These are phyloP conservation scores for Tridacna gigas DNA, from an alignment of 2,888 invertebrate genomes.

Conservation along the genomic window DNA sequence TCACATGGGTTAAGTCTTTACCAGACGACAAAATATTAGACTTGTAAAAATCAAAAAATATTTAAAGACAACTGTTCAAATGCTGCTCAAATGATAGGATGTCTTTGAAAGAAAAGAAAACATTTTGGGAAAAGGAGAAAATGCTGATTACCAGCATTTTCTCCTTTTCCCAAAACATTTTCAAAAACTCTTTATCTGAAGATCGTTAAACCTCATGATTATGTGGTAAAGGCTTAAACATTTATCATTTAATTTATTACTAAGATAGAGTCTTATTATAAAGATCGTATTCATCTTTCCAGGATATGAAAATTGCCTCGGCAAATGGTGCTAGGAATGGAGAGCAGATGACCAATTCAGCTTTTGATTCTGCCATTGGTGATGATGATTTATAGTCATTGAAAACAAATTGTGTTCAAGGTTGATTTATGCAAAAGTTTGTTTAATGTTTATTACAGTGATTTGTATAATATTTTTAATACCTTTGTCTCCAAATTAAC, in stretches of 20 bases:
- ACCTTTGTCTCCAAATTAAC: no score
- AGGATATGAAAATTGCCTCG: conserved; percentile 60
- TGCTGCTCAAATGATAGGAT: no score
- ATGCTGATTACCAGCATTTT: neutral
- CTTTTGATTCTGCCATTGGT: conserved; percentile 97
- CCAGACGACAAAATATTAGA: no score
- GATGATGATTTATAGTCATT: conserved; percentile 90
- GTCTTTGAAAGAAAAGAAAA: no score
- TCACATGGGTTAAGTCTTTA: no score
- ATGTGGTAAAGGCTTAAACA: neutral
- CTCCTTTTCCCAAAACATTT: neutral
- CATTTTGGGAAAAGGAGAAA: neutral
- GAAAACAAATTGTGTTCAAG: neutral
- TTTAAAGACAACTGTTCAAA: no score
- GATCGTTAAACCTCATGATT: neutral
- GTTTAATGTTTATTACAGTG: no score
- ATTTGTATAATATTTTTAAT: no score
- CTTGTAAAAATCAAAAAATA: no score
- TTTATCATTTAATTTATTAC: no score
- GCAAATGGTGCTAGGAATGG: conserved; percentile 59
- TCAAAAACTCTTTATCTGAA: neutral
- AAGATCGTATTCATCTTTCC: no score
- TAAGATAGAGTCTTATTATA: no score
- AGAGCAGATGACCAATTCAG: conserved; percentile 74
- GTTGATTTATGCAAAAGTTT: neutral